These are phyloP conservation scores for Apotomis capreana DNA, from an alignment of 2,888 invertebrate genomes.

Conservation along the genomic window DNA sequence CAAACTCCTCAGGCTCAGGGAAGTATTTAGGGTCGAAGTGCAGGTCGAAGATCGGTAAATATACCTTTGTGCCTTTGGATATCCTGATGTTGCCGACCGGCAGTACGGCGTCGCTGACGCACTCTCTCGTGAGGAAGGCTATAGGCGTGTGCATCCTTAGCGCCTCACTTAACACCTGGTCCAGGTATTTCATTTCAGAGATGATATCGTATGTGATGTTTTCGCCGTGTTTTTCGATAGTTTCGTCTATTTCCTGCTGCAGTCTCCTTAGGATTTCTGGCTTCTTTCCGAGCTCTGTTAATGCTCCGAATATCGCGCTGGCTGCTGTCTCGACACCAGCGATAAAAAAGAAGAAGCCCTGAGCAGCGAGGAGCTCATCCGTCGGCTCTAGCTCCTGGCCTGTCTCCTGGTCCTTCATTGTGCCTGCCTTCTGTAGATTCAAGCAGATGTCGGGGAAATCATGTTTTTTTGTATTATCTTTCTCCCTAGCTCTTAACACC, in stretches of 20 bases:
- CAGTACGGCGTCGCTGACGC: constrained; percentile 43
- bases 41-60: constrained; percentile 60
- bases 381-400: constrained; percentile 62
- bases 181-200: constrained; percentile 60
- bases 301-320: constrained; percentile 56
- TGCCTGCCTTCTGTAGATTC: constrained; percentile 60
- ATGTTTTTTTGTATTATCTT: constrained; percentile 56
- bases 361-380: constrained; percentile 63
- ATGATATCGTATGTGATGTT: constrained; percentile 58
- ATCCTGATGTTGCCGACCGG: constrained; percentile 65
- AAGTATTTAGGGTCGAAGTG: constrained; percentile 73
- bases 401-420: constrained; percentile 55
- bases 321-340: constrained; percentile 73
- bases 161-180: constrained; percentile 60
- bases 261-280: constrained; percentile 59
- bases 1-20: constrained; percentile 70
- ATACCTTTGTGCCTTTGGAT: constrained; percentile 60
- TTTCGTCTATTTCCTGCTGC: constrained; percentile 64
- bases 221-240: constrained; percentile 52
- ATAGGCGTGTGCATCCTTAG: constrained; percentile 64
- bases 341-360: constrained; percentile 68
- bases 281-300: constrained; percentile 63
- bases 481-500: constrained; percentile 57
- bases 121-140: constrained; percentile 21
- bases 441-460: constrained; percentile 68